Evolutionary conservation across 2,888 invertebrate genomes (phyloP), one percentile per base, ranked within the genome.

Genomic region (Barypeithes pellucidus): DNA sequence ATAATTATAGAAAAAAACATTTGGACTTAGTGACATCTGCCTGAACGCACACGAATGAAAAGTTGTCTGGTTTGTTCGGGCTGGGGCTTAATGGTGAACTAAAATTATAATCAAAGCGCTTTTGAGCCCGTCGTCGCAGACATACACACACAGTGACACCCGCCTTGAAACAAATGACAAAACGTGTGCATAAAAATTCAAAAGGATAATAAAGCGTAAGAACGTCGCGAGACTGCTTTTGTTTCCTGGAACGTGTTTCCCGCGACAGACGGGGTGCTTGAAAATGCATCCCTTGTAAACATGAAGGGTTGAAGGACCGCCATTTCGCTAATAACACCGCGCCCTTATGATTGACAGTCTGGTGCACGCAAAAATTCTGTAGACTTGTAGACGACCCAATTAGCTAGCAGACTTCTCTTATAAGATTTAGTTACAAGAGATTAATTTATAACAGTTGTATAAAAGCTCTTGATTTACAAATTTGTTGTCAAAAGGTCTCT

Each of bases 101-200:
- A 33, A 57, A 57, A 57, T 33, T 57, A 33, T 18, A 57, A 57
- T 57, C 33, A 57, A 57, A 57, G 18, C 18, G 16, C 33, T 57
- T 57, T 57, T 33, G 9, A 24, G 9, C 9, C 2, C n/a, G n/a
- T 16, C 7, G 16, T 9, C 33, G 54, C 62, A 62, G 69, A 69
- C 62, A 29, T 33, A 57, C 52, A 61, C 45, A 61, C 41, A 36
- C 47, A 24, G 62, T 39, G 52, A 72, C 11, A 62, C 68, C 68
- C 47, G 52, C 43, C 39, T 41, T 45, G 65, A 68, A 67, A 60
- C 22, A 73, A 63, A 67, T 59, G 57, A 65, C 22, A 29, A 68
- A 63, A 73, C 63, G 68, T 63, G 73, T 67, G 67, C 73, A 73
- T 68, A 73, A 73, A 67, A 73, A 73, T 73, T 63, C 62, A 65